These are phyloP conservation scores for Heliornis fulica DNA, from an alignment of 2,113 vertebrate genomes.

Conservation along the genomic window DNA sequence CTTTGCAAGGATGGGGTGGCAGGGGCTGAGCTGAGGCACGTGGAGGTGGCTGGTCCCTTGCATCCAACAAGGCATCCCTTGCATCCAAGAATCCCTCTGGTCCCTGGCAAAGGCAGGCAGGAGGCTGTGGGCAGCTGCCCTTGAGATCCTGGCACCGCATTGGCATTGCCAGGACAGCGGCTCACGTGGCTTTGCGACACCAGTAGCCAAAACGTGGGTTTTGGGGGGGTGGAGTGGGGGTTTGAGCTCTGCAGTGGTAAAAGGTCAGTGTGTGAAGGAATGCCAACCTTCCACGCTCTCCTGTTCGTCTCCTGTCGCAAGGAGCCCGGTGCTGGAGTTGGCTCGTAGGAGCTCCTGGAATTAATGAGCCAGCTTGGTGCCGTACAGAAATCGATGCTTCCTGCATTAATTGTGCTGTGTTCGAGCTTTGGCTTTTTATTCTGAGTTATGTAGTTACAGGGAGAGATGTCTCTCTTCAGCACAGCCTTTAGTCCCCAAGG, in stretches of 20 bases:
- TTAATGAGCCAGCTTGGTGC: conserved; percentile 78
- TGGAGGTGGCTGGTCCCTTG: rapidly evolving
- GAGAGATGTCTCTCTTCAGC: conserved; percentile 62
- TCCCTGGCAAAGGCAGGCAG: background rate
- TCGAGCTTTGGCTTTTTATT: conserved; percentile 65
- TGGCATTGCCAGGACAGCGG: rapidly evolving
- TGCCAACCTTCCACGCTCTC: conserved; percentile 51
- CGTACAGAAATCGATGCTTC: conserved; percentile 73
- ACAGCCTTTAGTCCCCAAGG: background rate
- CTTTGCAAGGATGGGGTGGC: rapidly evolving
- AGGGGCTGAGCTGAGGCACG: rapidly evolving
- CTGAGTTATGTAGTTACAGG: conserved; percentile 67
- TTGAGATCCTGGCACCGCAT: background rate
- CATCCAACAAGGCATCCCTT: rapidly evolving
- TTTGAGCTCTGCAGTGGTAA: background rate
- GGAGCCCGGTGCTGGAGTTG: conserved; percentile 30
- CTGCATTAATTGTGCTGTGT: conserved; percentile 70
- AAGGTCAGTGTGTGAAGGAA: background rate
- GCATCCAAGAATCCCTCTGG: background rate
- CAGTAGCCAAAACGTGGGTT: rapidly evolving
- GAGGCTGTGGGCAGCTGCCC: background rate
- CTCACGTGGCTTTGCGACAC: rapidly evolving
- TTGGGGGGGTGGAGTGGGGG: background rate
- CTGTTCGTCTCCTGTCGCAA: conserved; percentile 1
- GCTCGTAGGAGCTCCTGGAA: conserved; percentile 73